phyloP scores from a whole-genome alignment of 1,140 invertebrate genomes.

The Lasaia peninsularis region DNA sequence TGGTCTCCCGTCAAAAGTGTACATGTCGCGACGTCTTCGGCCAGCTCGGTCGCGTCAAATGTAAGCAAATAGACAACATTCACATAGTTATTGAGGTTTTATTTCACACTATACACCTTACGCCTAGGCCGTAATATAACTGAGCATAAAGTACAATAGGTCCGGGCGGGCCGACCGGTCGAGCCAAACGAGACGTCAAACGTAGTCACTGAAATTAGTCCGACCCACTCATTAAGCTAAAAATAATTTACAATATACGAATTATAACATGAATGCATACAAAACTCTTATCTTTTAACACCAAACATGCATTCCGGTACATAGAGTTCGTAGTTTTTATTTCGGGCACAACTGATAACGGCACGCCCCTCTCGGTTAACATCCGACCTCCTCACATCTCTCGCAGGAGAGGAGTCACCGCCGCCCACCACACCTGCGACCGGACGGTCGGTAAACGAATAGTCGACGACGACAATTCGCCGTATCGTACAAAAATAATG shows the following conservation, averaged over 20 bases:
- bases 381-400: too few species aligned
- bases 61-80: slow-evolving; percentile 21
- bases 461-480: too few species aligned
- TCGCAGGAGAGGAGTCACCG: too few species aligned
- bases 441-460: too few species aligned
- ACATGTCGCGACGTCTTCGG: not conserved
- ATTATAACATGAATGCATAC: slow-evolving; percentile 57
- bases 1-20: not conserved
- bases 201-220: slow-evolving; percentile 26
- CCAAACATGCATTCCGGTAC: slow-evolving; percentile 30
- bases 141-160: slow-evolving; percentile 69
- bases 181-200: slow-evolving; percentile 37
- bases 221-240: slow-evolving; percentile 45
- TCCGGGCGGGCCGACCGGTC: slow-evolving; percentile 40
- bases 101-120: slow-evolving; percentile 23
- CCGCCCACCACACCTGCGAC: too few species aligned
- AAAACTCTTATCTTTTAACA: slow-evolving; percentile 47
- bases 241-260: slow-evolving; percentile 65
- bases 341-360: not conserved
- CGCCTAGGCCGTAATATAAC: slow-evolving; percentile 58
- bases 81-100: slow-evolving; percentile 18
- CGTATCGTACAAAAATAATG: too few species aligned
- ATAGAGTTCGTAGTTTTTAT: not conserved
- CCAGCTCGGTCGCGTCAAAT: not conserved
- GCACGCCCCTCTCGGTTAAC: too few species aligned